These are phyloP conservation scores for Myotis davidii DNA, from an alignment of 2,113 vertebrate species.

Conservation along the genomic window DNA sequence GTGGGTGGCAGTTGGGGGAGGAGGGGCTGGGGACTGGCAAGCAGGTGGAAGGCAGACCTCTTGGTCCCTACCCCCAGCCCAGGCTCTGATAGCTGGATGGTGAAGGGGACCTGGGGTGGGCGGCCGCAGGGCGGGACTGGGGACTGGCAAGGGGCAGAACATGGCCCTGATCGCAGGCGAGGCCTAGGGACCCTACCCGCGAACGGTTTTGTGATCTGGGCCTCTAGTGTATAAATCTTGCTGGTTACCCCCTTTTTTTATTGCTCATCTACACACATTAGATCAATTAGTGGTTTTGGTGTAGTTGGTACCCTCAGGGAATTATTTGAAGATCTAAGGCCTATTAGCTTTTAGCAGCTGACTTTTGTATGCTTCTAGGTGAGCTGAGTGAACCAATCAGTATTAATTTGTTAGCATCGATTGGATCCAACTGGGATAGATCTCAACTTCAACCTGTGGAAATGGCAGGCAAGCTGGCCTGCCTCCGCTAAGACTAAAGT, in stretches of 20 bases:
- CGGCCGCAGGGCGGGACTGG: too few relatives aligned
- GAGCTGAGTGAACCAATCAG: not conserved
- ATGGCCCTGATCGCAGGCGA: too few relatives aligned
- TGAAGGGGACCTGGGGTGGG: too few relatives aligned
- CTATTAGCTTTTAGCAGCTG: slow-evolving; percentile 69
- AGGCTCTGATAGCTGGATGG: too few relatives aligned
- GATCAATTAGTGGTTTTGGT: not conserved
- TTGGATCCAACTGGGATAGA: not conserved
- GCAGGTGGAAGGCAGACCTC: too few relatives aligned
- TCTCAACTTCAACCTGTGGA: not conserved
- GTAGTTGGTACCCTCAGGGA: slow-evolving; percentile 38
- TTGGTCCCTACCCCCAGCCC: too few relatives aligned
- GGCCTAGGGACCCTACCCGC: too few relatives aligned
- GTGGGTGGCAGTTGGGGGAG: too few relatives aligned
- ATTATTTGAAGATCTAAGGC: slow-evolving; percentile 69
- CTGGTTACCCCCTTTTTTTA: not conserved
- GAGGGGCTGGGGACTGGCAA: too few relatives aligned
- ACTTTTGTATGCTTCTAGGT: slow-evolving; percentile 48
- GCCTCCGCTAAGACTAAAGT: not conserved
- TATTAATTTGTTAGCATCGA: not conserved
- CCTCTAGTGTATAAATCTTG: not conserved
- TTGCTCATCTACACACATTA: not conserved
- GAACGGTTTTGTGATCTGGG: too few relatives aligned
- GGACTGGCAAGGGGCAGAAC: too few relatives aligned
- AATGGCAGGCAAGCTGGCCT: not conserved